Percentiles rank a stretch among this genome's conserved stretches.
These are phyloP conservation scores for Saccopteryx leptura DNA, from an alignment of 2,113 vertebrate species.

Conservation along the genomic window DNA sequence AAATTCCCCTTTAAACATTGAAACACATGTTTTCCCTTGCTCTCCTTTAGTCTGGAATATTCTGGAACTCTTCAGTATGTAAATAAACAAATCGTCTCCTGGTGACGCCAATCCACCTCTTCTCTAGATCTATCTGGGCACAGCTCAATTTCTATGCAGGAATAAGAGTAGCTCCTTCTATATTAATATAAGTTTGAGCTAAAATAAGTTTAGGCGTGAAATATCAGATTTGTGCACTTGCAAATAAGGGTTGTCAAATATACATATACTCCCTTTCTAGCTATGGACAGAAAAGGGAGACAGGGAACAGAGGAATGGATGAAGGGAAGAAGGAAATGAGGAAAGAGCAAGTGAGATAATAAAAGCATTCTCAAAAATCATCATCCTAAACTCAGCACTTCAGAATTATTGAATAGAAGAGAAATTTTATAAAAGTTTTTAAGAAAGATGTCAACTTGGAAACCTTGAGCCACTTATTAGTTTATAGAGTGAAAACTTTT, in stretches of 20 bases:
- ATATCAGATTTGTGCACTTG: not conserved
- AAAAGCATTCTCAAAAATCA: slow-evolving; percentile 54
- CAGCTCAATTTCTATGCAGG: not conserved
- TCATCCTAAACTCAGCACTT: slow-evolving; percentile 8
- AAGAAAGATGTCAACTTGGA: slow-evolving; percentile 66
- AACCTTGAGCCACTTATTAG: slow-evolving; percentile 66
- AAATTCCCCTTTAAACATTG: not conserved
- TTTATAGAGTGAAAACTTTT: slow-evolving; percentile 74
- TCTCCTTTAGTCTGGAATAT: slow-evolving; percentile 30
- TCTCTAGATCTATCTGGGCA: not conserved
- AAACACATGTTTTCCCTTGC: not conserved
- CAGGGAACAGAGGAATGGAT: not conserved
- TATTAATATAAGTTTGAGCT: slow-evolving; percentile 33
- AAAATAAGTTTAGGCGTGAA: slow-evolving; percentile 40
- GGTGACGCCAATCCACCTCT: not conserved
- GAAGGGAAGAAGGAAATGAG: not conserved
- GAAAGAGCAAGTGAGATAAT: not conserved
- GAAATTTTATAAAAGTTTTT: slow-evolving; percentile 67
- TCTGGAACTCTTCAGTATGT: not conserved
- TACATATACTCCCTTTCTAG: not conserved
- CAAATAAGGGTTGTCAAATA: slow-evolving; percentile 4
- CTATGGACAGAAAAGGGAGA: not conserved
- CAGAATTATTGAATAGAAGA: slow-evolving; percentile 59
- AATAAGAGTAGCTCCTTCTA: not conserved
- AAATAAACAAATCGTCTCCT: not conserved